phyloP scores from a whole-genome alignment of 2,888 invertebrate species.

The Mactromeris polynyma region DNA sequence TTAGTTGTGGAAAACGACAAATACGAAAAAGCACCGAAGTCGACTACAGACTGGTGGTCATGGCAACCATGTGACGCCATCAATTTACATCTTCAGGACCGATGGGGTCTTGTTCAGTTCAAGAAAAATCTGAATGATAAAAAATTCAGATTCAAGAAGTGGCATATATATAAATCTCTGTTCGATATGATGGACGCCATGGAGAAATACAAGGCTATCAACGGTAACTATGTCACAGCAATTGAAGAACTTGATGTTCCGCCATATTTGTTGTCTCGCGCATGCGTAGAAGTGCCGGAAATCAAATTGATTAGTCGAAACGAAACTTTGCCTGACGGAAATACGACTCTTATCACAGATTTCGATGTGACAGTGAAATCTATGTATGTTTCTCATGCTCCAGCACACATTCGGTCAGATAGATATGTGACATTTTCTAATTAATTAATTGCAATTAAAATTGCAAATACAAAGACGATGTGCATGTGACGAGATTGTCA shows the following conservation, averaged over 20 bases:
- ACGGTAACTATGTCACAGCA: slow-evolving; percentile 44
- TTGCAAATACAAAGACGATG: too few species aligned
- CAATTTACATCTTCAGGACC: slow-evolving; percentile 63
- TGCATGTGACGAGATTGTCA: too few species aligned
- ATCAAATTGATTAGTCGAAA: slow-evolving; percentile 32
- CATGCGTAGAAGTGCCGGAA: slow-evolving; percentile 63
- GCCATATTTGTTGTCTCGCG: slow-evolving; percentile 60
- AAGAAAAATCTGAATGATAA: slow-evolving; percentile 47
- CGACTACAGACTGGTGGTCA: slow-evolving; percentile 64
- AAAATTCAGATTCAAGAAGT: slow-evolving; percentile 61
- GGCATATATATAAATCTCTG: slow-evolving; percentile 73
- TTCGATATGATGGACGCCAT: slow-evolving; percentile 74
- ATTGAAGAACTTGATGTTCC: slow-evolving; percentile 64
- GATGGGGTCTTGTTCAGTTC: slow-evolving; percentile 80
- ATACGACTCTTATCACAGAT: background rate
- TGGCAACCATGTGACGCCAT: slow-evolving; percentile 67
- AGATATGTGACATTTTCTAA: slow-evolving; percentile 59
- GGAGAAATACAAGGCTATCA: slow-evolving; percentile 53
- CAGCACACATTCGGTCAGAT: slow-evolving; percentile 64
- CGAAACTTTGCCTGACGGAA: background rate
- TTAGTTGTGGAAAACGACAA: slow-evolving; percentile 43
- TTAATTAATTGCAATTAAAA: too few species aligned
- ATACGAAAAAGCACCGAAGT: slow-evolving; percentile 41
- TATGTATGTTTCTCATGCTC: slow-evolving; percentile 39
- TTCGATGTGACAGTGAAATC: slow-evolving; percentile 59